A percentile compares a stretch with the other conserved stretches of the same genome.
phyloP scores from a whole-genome alignment of 2,113 vertebrate genomes.

The Cheilinus undulatus region DNA sequence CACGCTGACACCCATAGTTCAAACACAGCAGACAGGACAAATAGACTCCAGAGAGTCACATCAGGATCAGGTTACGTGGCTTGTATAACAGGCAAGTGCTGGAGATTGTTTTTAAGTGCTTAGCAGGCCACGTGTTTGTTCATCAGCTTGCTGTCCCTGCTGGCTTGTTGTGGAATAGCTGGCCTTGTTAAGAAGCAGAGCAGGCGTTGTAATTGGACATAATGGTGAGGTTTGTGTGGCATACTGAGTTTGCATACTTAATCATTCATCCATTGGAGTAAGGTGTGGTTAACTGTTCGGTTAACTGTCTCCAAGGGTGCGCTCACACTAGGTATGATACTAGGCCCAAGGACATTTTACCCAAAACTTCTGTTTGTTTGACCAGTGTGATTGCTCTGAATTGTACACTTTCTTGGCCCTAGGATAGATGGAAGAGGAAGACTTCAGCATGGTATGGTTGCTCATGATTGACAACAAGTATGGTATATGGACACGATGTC shows the following conservation, averaged over 20 bases:
- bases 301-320: too few relatives aligned
- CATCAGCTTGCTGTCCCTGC: constrained; percentile 1
- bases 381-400: too few relatives aligned
- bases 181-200: constrained; percentile 13
- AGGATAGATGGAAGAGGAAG: too few relatives aligned
- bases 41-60: constrained; percentile 28
- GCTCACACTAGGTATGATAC: too few relatives aligned
- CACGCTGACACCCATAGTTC: constrained; percentile 20
- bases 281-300: background rate
- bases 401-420: too few relatives aligned
- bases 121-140: constrained; percentile 15
- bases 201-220: constrained; percentile 21
- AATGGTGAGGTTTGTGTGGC: constrained; percentile 22
- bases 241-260: constrained; percentile 25
- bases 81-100: background rate
- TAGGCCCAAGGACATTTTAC: too few relatives aligned
- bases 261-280: constrained; percentile 3
- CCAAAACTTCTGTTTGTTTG: too few relatives aligned
- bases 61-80: constrained; percentile 43
- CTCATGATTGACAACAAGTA: too few relatives aligned
- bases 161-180: background rate
- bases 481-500: too few relatives aligned
- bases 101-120: constrained; percentile 19
- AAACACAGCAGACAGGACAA: constrained; percentile 41
- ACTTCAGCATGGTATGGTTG: too few relatives aligned